These are phyloP conservation scores for Falco biarmicus DNA, from an alignment of 2,797 vertebrate species.

Conservation along the genomic window DNA sequence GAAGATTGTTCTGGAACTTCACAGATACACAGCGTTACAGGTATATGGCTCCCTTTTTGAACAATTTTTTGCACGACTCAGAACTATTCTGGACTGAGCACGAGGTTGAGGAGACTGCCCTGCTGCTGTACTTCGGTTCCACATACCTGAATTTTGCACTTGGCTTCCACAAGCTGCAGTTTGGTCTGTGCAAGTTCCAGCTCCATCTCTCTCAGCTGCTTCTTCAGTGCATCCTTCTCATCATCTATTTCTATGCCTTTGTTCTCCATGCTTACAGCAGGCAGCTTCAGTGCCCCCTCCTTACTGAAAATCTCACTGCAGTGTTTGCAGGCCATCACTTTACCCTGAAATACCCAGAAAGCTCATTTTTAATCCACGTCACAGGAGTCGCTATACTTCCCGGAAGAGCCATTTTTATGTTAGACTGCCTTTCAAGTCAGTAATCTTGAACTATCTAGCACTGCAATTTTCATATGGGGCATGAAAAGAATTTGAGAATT, in stretches of 20 bases:
- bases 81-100: not conserved
- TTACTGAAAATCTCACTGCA: constrained; percentile 94
- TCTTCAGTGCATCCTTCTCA: constrained; percentile 92
- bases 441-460: not conserved
- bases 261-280: constrained; percentile 75
- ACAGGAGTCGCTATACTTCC: not conserved
- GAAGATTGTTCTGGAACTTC: not conserved
- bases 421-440: not conserved
- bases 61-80: not conserved
- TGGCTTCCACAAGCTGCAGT: constrained; percentile 97
- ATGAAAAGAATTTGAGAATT: not conserved
- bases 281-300: constrained; percentile 85
- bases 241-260: constrained; percentile 84
- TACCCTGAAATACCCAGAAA: constrained; percentile 80
- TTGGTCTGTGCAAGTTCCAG: constrained; percentile 98
- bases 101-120: not conserved
- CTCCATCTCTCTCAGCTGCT: constrained; percentile 95
- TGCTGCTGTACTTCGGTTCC: not conserved
- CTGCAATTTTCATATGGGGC: not conserved
- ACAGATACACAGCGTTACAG: not conserved
- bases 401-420: not conserved
- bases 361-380: not conserved
- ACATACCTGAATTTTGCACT: constrained; percentile 97
- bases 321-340: constrained; percentile 93
- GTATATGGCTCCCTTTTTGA: not conserved